Evolutionary conservation across 2,113 vertebrate genomes (phyloP).

Genomic region (Vulpes ferrilata): DNA sequence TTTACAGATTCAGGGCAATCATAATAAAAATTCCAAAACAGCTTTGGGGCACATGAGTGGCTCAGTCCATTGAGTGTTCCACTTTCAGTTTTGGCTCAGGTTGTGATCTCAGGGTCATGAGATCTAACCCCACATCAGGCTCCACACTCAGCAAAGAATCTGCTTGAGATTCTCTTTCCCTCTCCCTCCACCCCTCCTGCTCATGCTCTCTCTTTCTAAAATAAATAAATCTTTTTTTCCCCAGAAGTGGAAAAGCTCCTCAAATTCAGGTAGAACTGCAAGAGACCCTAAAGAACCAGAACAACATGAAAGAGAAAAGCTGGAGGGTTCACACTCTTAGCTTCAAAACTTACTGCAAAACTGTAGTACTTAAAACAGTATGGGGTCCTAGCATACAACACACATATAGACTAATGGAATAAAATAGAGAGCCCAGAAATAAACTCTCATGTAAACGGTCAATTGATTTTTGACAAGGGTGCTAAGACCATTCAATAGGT

Average conservation of each 20-base stretch:
- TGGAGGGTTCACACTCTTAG: background rate
- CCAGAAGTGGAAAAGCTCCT: background rate
- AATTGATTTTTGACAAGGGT: background rate
- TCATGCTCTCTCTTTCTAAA: background rate
- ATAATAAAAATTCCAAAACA: background rate
- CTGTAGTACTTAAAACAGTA: background rate
- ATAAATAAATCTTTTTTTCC: background rate
- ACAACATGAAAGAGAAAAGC: background rate
- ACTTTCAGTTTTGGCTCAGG: background rate
- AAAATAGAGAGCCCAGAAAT: background rate
- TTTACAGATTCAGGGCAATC: background rate
- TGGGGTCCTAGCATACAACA: background rate
- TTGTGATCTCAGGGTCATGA: background rate
- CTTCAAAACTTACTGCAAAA: background rate
- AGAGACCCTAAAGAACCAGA: background rate
- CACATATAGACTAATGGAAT: background rate
- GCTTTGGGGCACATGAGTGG: background rate
- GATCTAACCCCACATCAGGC: background rate
- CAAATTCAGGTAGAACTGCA: background rate
- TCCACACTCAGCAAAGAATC: background rate
- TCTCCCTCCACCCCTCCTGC: background rate
- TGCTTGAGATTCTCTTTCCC: background rate
- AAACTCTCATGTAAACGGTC: background rate
- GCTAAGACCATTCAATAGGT: background rate
- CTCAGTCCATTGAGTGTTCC: background rate